Percentiles rank a stretch among this genome's conserved stretches.
Evolutionary conservation across 2,797 vertebrate species (phyloP).

Genomic region (Diglossa cyanea): DNA sequence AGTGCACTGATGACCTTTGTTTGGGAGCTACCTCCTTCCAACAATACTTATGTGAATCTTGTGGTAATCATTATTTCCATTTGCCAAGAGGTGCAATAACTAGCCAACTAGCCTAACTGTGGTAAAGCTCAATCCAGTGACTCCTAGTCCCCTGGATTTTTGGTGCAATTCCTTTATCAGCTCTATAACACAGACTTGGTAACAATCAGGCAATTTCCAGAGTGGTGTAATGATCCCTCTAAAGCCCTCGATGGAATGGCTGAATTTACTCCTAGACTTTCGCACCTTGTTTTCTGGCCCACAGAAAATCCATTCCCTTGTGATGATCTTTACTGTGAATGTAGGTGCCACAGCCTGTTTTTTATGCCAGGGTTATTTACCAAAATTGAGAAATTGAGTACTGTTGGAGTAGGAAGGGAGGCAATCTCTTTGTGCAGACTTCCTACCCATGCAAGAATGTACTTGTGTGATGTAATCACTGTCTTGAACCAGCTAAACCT

Average conservation of each 20-base stretch:
- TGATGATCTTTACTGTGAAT: neutral
- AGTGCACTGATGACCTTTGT: neutral
- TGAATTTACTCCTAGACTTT: neutral
- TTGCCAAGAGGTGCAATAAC: neutral
- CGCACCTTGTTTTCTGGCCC: neutral
- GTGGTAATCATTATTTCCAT: neutral
- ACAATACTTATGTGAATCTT: neutral
- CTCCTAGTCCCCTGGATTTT: neutral
- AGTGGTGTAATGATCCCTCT: neutral
- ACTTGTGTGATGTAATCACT: neutral
- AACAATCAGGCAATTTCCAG: neutral
- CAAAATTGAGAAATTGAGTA: neutral
- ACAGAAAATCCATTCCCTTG: neutral
- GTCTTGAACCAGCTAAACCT: neutral
- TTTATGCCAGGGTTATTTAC: neutral
- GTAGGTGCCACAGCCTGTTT: neutral
- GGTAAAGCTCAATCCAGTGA: neutral
- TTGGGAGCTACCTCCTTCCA: neutral
- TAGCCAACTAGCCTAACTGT: neutral
- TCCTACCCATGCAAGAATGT: neutral
- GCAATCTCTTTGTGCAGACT: neutral
- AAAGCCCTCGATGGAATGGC: neutral
- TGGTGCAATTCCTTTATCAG: neutral
- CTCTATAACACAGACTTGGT: neutral
- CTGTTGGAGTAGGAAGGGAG: neutral